phyloP scores from a whole-genome alignment of 1,140 invertebrate genomes.

The Stegodyphus mimosarum region DNA sequence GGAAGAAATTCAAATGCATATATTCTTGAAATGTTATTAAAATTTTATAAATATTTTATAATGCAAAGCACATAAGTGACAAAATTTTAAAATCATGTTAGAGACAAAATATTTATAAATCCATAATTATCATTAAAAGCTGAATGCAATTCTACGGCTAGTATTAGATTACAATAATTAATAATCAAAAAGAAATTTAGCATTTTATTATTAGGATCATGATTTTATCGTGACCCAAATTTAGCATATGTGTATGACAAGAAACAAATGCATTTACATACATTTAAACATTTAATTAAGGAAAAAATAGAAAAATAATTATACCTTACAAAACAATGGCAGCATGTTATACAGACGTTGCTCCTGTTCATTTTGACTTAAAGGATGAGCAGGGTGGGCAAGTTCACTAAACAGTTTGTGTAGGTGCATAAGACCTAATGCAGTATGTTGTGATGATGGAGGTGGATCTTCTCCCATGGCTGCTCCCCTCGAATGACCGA shows the following conservation, averaged over 20 bases:
- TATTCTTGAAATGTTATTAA: too few species aligned
- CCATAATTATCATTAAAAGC: too few species aligned
- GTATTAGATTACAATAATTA: too few species aligned
- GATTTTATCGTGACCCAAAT: too few species aligned
- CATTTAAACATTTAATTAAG: background rate
- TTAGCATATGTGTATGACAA: too few species aligned
- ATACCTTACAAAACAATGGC: conserved; percentile 96
- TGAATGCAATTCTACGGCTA: too few species aligned
- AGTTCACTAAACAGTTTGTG: conserved; percentile 96
- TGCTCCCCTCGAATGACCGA: conserved; percentile 56
- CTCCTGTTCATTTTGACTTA: conserved; percentile 86
- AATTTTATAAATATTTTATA: too few species aligned
- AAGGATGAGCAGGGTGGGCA: conserved; percentile 83
- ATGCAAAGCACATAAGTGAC: too few species aligned
- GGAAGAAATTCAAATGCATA: background rate
- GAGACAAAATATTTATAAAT: too few species aligned
- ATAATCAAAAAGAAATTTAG: too few species aligned
- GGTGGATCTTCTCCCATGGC: conserved; percentile 53
- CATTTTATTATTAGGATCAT: too few species aligned
- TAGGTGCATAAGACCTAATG: conserved; percentile 90
- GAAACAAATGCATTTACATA: background rate
- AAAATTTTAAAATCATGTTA: too few species aligned
- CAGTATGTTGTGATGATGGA: conserved; percentile 60
- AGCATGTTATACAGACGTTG: conserved; percentile 98
- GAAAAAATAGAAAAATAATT: conserved; percentile 39